Percentiles rank a stretch among this genome's conserved stretches.
These are phyloP conservation scores for Synanthedon vespiformis DNA, from an alignment of 2,888 invertebrate genomes.

Conservation along the genomic window DNA sequence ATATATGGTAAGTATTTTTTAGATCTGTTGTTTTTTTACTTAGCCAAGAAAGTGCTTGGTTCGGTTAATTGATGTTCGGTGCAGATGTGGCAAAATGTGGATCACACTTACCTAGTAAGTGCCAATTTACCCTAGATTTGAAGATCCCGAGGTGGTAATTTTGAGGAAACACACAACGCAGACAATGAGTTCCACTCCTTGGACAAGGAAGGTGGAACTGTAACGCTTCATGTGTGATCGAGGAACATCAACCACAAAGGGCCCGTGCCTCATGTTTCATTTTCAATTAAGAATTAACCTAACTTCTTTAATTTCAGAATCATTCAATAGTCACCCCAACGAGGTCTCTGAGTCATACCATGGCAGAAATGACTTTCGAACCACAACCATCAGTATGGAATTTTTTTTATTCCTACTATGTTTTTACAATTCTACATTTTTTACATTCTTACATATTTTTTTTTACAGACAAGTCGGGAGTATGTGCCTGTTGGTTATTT, in stretches of 20 bases:
- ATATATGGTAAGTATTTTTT: slow-evolving; percentile 74
- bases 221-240: no score
- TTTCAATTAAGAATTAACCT: neutral
- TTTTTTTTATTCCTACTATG: slow-evolving; percentile 26
- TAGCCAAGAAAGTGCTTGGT: no score
- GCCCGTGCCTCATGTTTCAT: no score
- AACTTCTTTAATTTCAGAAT: slow-evolving; percentile 49
- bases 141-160: no score
- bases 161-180: no score
- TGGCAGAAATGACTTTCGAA: slow-evolving; percentile 43
- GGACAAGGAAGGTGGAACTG: no score
- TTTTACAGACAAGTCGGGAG: slow-evolving; percentile 38
- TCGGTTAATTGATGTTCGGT: no score
- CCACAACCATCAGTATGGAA: slow-evolving; percentile 39
- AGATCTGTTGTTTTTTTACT: neutral
- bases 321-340: slow-evolving; percentile 41
- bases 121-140: no score
- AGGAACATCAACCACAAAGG: no score
- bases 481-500: slow-evolving; percentile 54
- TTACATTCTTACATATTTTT: neutral
- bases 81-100: no score
- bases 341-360: slow-evolving; percentile 34
- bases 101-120: no score
- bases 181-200: no score
- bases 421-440: neutral